Conservation (phyloP, 2,888 invertebrate species). For the Pseudococcus viburni region DNA sequence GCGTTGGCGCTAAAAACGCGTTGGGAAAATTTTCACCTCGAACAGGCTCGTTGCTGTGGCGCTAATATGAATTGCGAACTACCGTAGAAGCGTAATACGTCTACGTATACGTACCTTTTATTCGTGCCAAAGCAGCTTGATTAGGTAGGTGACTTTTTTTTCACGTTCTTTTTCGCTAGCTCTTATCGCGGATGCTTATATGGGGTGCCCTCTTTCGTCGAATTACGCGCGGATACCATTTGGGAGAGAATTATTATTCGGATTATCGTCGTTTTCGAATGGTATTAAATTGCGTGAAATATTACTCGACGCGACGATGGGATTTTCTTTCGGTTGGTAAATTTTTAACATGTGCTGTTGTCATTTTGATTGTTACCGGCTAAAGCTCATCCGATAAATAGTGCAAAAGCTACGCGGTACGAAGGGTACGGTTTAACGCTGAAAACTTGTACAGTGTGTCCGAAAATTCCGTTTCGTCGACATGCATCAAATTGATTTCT, state of each 20-base stretch:
- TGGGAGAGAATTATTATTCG: conserved; percentile 12
- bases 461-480: neutral
- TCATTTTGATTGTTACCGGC: conserved; percentile 5
- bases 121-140: neutral
- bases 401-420: neutral
- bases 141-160: conserved; percentile 9
- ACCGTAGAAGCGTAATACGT: neutral
- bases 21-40: conserved; percentile 16
- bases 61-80: neutral
- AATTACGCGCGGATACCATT: neutral
- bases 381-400: neutral
- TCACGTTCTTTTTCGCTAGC: neutral
- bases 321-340: neutral
- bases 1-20: neutral
- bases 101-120: neutral
- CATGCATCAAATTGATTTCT: neutral
- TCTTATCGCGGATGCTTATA: neutral
- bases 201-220: neutral
- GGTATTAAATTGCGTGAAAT: conserved; percentile 31
- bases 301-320: neutral
- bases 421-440: neutral
- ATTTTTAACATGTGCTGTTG: conserved; percentile 20
- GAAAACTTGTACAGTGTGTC: neutral
- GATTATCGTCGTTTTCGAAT: conserved; percentile 12
- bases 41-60: neutral